A percentile compares a stretch with the other conserved stretches of the same genome.
Conservation (phyloP, 2,888 invertebrate species). For the Phymatocera aterrima region DNA sequence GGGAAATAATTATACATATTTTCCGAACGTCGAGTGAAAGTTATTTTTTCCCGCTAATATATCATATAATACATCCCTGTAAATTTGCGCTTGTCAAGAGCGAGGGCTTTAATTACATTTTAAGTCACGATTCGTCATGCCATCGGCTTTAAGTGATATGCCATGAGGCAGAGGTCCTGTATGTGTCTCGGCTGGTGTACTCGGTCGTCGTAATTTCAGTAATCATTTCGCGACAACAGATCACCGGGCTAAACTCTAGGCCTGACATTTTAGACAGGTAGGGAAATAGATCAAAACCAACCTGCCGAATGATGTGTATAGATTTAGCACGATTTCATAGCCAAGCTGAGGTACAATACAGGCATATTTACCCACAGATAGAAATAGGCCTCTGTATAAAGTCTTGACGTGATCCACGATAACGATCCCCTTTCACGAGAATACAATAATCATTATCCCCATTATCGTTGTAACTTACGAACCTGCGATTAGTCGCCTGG, state of each 20-base stretch:
- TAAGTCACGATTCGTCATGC: background rate
- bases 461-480: background rate
- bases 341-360: background rate
- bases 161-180: background rate
- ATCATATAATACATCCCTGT: too few relatives aligned
- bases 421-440: slow-evolving; percentile 2
- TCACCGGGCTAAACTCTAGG: background rate
- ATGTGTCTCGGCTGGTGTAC: too few relatives aligned
- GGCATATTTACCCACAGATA: background rate
- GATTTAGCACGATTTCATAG: background rate
- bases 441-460: background rate
- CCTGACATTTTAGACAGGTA: background rate
- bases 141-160: background rate
- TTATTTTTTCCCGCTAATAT: background rate
- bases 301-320: background rate
- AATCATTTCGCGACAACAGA: background rate
- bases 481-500: background rate
- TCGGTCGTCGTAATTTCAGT: background rate
- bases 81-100: background rate
- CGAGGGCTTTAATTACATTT: background rate
- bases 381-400: background rate
- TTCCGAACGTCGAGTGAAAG: slow-evolving; percentile 9
- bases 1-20: too few relatives aligned
- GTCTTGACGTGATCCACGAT: background rate
- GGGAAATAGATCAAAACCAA: background rate